Percentiles rank a stretch among this genome's conserved stretches.
phyloP scores from a whole-genome alignment of 1,140 invertebrate genomes.

The Caenorhabditis remanei region DNA sequence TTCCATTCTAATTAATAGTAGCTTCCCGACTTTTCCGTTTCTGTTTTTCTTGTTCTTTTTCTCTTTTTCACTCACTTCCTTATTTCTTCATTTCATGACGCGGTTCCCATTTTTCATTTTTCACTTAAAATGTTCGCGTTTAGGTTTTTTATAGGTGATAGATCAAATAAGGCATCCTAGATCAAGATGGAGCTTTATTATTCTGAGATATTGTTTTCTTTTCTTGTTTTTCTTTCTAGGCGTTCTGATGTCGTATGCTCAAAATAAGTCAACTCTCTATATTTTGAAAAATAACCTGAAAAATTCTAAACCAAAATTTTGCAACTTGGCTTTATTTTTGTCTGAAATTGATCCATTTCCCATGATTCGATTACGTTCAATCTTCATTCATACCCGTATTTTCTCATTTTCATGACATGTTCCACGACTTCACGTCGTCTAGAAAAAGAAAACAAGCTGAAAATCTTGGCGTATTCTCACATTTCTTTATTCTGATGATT shows the following conservation, averaged over 20 bases:
- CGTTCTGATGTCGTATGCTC: too few relatives aligned
- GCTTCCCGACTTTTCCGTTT: not conserved
- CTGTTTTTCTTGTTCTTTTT: not conserved
- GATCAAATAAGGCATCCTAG: not conserved
- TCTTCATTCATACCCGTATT: not conserved
- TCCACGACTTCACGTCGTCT: not conserved
- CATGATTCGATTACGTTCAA: not conserved
- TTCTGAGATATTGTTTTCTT: too few relatives aligned
- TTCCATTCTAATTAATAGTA: slow-evolving; percentile 28
- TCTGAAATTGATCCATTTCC: not conserved
- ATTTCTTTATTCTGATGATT: not conserved
- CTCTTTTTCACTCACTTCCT: not conserved
- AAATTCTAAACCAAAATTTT: too few relatives aligned
- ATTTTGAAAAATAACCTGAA: too few relatives aligned
- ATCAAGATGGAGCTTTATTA: too few relatives aligned
- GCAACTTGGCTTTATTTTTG: not conserved
- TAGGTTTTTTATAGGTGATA: not conserved
- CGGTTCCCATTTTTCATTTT: not conserved
- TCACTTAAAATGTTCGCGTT: not conserved
- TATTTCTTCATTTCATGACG: too few relatives aligned
- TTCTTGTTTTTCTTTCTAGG: too few relatives aligned
- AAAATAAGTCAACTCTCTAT: too few relatives aligned
- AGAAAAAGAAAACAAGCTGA: slow-evolving; percentile 5
- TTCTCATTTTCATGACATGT: not conserved
- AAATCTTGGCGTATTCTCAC: not conserved